Conservation (phyloP, 2,888 invertebrate genomes). For the Chrysolina oricalcia region DNA sequence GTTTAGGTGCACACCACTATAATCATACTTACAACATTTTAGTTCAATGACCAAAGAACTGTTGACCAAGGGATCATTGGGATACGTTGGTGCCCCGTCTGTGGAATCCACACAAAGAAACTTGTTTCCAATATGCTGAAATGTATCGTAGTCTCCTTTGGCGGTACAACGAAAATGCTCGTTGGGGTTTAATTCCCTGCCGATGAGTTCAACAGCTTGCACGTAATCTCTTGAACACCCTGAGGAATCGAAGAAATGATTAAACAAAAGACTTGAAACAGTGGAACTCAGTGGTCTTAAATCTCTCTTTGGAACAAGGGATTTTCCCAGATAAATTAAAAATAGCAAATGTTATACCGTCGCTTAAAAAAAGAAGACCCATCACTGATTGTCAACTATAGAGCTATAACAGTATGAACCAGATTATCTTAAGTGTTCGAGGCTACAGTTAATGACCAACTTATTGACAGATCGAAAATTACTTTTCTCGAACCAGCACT, state of each 20-base stretch:
- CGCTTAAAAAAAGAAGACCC: too few relatives aligned
- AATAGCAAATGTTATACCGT: too few relatives aligned
- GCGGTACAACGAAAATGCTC: conserved; percentile 76
- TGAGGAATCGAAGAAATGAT: conserved; percentile 57
- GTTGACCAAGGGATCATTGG: conserved; percentile 61
- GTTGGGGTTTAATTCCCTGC: conserved; percentile 66
- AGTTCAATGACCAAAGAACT: conserved; percentile 47
- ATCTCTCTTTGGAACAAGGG: too few relatives aligned
- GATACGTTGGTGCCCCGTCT: conserved; percentile 73
- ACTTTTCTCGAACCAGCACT: too few relatives aligned
- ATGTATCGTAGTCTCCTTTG: conserved; percentile 79
- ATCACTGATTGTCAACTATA: too few relatives aligned
- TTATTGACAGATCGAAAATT: too few relatives aligned
- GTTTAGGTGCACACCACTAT: not conserved
- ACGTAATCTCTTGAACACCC: conserved; percentile 77
- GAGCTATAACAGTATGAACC: too few relatives aligned
- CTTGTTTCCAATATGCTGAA: conserved; percentile 77
- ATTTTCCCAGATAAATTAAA: too few relatives aligned
- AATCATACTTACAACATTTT: conserved; percentile 30
- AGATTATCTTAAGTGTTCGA: too few relatives aligned
- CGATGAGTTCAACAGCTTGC: conserved; percentile 71
- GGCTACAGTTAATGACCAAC: too few relatives aligned
- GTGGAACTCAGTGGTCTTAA: too few relatives aligned
- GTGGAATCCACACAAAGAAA: conserved; percentile 78
- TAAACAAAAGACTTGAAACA: too few relatives aligned